A percentile compares a stretch with the other conserved stretches of the same genome.
phyloP scores from a whole-genome alignment of 2,113 vertebrate species.

The Heptranchias perlo region DNA sequence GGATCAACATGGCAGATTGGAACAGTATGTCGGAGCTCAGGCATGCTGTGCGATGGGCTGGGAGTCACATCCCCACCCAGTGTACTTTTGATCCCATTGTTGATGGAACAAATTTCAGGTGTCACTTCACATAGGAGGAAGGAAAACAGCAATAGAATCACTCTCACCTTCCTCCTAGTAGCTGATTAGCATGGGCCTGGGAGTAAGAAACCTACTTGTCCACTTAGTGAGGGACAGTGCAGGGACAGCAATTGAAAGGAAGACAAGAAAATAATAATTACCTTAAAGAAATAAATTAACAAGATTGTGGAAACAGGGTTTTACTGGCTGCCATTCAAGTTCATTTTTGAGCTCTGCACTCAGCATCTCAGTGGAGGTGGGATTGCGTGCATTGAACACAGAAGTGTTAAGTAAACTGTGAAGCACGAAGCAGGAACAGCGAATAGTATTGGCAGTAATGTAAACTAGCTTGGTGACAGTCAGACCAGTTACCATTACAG shows the following conservation, averaged over 20 bases:
- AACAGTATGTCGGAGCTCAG: not conserved
- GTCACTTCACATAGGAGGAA: not conserved
- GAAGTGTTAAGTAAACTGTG: constrained; percentile 13
- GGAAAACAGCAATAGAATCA: not conserved
- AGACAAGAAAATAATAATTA: not conserved
- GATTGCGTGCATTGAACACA: not conserved
- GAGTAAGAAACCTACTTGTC: not conserved
- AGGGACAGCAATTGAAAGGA: not conserved
- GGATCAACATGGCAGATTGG: not conserved
- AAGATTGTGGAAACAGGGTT: not conserved
- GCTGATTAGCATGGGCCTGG: not conserved
- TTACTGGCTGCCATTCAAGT: not conserved
- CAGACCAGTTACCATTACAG: not conserved
- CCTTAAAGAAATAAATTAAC: not conserved
- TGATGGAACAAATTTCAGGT: not conserved
- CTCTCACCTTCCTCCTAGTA: not conserved
- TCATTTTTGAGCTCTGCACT: not conserved
- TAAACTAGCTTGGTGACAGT: not conserved
- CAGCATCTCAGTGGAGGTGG: not conserved
- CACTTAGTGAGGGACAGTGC: not conserved
- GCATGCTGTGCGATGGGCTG: too few relatives aligned
- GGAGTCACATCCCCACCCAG: not conserved
- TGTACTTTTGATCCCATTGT: not conserved
- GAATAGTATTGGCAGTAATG: not conserved
- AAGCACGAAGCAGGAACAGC: not conserved